Evolutionary conservation across 1,140 invertebrate genomes (phyloP), one percentile per base, ranked within the genome.

Genomic region (Aplysia californica): DNA sequence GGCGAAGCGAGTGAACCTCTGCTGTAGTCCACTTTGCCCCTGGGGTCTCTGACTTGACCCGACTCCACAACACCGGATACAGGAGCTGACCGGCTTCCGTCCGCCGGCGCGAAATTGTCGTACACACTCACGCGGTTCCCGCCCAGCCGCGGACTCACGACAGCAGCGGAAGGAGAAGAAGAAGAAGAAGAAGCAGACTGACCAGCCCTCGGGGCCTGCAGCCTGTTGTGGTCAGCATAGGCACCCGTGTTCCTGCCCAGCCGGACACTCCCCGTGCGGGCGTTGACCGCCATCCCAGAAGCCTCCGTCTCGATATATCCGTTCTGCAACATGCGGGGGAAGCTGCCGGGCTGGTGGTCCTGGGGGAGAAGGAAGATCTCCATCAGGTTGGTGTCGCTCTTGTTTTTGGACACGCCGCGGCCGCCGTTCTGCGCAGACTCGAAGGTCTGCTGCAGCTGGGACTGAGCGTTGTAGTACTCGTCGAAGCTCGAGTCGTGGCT

Each of bases 241-340:
- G 39, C 5, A 69, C 61, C 68, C 50, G 50, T 72, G 3, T 83
- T 80, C 39, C 79, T 76, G 35, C 80, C 93, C 35, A 94, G 87
- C 83, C 94, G 94, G 4, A 94, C 89, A 29, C 94, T 95, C 0
- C 94, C 93, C 74, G 85, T 85, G 50, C 89, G 82, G 67, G 67
- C 74, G 41, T 86, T 86, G n/a, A 85, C 71, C 4, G 26, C 72
- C 35, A 44, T 79, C 78, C 61, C 61, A 35, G 33, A 35, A n/a
- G 80, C 81, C 33, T 77, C 74, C n/a, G 80, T 78, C 41, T 83
- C 79, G 15, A 80, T 80, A 36, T 82, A 82, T 21, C 83, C 84
- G 55, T 83, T 79, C 35, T 79, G 70, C 26, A 87, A 59, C 20
- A 81, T 69, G 75, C 83, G 84, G 0, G 88, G 88, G 82, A 89